A percentile compares a stretch with the other conserved stretches of the same genome.
phyloP scores from a whole-genome alignment of 2,797 vertebrate species.

The Semotilus atromaculatus region DNA sequence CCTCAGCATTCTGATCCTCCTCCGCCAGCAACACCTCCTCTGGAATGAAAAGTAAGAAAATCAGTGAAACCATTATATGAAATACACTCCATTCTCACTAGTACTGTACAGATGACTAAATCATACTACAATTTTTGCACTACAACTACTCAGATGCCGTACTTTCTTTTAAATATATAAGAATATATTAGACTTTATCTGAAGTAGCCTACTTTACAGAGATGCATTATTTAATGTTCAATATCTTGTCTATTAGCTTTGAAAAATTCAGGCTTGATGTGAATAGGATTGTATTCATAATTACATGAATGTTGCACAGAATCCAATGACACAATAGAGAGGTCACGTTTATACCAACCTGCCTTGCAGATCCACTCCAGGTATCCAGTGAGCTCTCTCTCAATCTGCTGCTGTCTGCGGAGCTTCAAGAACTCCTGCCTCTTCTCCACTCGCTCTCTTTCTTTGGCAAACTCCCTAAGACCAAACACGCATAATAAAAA shows the following conservation, averaged over 20 bases:
- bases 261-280: background rate
- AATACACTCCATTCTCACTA: background rate
- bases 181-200: background rate
- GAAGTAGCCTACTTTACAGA: background rate
- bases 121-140: background rate
- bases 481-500: slow-evolving; percentile 11
- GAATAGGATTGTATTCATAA: background rate
- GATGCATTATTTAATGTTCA: background rate
- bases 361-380: slow-evolving; percentile 99
- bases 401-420: slow-evolving; percentile 95
- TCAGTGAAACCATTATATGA: background rate
- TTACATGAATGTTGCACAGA: background rate
- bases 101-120: background rate
- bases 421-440: slow-evolving; percentile 94
- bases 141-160: background rate
- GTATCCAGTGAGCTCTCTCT: slow-evolving; percentile 93
- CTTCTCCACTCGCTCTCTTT: slow-evolving; percentile 94
- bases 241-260: background rate
- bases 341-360: slow-evolving; percentile 63
- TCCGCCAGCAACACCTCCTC: slow-evolving; percentile 98
- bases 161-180: background rate
- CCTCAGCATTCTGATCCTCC: slow-evolving; percentile 94
- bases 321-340: background rate
- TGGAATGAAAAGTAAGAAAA: slow-evolving; percentile 64
- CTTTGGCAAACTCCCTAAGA: slow-evolving; percentile 93